Conservation (phyloP, 2,797 vertebrate genomes). For the Sebastes matsubarae region DNA sequence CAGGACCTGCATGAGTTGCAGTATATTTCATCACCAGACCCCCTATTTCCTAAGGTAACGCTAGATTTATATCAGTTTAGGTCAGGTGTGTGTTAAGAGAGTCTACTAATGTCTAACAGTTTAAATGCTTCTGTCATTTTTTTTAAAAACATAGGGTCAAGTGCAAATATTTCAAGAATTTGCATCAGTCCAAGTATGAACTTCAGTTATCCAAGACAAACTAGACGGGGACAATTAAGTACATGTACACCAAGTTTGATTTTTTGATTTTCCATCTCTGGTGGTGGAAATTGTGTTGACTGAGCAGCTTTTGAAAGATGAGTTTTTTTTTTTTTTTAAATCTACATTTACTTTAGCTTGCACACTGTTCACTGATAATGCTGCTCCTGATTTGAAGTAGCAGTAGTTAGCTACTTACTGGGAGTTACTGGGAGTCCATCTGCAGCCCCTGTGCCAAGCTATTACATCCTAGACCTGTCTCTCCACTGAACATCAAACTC, state of each 20-base stretch:
- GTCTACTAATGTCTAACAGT: not conserved
- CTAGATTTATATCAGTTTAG: not conserved
- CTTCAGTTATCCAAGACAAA: not conserved
- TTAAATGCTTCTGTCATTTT: not conserved
- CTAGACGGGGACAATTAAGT: not conserved
- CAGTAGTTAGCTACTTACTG: not conserved
- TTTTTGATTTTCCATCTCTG: not conserved
- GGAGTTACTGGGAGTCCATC: not conserved
- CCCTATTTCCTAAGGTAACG: not conserved
- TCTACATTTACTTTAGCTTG: not conserved
- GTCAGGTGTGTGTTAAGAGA: not conserved
- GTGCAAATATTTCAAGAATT: not conserved
- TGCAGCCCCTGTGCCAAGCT: not conserved
- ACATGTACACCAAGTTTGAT: not conserved
- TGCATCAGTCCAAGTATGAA: not conserved
- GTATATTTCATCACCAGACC: slow-evolving; percentile 6
- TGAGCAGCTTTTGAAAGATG: not conserved
- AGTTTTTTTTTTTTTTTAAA: accelerated
- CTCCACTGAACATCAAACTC: not conserved
- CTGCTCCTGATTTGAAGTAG: not conserved
- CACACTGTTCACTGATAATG: not conserved
- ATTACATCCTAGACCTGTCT: not conserved
- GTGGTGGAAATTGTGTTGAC: not conserved
- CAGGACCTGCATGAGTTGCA: not conserved
- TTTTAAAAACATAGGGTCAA: not conserved